phyloP scores from a whole-genome alignment of 2,888 invertebrate species.

The Yponomeuta evonymella region DNA sequence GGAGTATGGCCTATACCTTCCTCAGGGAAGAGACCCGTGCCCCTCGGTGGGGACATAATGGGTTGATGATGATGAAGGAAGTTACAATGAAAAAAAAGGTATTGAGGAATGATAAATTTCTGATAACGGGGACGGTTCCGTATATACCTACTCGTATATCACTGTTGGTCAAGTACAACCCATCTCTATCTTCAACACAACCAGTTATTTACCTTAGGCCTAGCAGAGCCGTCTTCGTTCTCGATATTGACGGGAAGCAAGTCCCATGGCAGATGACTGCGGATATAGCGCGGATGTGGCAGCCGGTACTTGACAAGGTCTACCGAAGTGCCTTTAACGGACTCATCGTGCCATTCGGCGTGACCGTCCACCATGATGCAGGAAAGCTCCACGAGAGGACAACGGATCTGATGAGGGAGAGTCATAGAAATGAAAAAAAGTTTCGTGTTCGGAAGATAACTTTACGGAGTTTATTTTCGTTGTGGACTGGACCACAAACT shows the following conservation, averaged over 20 bases:
- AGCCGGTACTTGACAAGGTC: conserved; percentile 79
- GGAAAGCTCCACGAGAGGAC: conserved; percentile 84
- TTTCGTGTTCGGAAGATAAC: too few relatives aligned
- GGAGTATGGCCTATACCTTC: too few relatives aligned
- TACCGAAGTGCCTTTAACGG: conserved; percentile 81
- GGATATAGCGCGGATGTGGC: conserved; percentile 83
- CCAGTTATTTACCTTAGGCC: conserved; percentile 78
- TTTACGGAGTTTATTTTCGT: too few relatives aligned
- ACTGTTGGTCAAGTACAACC: too few relatives aligned
- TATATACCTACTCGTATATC: too few relatives aligned
- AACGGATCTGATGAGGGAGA: conserved; percentile 72
- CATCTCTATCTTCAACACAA: not conserved
- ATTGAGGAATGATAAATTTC: too few relatives aligned
- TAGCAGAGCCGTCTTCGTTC: conserved; percentile 75
- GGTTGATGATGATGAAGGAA: too few relatives aligned
- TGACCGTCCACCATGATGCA: conserved; percentile 79
- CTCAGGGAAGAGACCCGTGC: too few relatives aligned
- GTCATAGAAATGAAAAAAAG: not conserved
- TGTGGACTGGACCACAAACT: too few relatives aligned
- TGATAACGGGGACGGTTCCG: too few relatives aligned
- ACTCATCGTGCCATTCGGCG: conserved; percentile 76
- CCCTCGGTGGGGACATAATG: too few relatives aligned
- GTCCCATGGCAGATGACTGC: conserved; percentile 84
- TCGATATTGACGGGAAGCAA: conserved; percentile 81
- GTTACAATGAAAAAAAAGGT: too few relatives aligned